Evolutionary conservation across 1,140 invertebrate species (phyloP).

Genomic region (Thaumatotibia leucotreta): DNA sequence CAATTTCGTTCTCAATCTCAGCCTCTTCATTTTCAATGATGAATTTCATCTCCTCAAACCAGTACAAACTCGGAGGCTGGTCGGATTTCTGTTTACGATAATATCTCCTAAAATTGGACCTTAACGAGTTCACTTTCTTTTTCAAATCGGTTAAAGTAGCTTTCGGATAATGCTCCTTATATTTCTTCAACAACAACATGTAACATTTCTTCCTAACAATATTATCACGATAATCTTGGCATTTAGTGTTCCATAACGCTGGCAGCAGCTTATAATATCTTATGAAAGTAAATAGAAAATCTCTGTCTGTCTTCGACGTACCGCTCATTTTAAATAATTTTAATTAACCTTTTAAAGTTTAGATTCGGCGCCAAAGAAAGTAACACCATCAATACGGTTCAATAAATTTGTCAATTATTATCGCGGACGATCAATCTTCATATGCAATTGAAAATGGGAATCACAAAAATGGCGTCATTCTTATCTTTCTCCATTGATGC

Average conservation of each 20-base stretch:
- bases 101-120: not conserved
- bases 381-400: not conserved
- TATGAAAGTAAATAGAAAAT: not conserved
- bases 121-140: not conserved
- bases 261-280: not conserved
- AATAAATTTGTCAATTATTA: not conserved
- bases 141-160: not conserved
- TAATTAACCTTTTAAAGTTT: not conserved
- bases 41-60: not conserved
- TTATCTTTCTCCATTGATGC: not conserved
- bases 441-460: not conserved
- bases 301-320: not conserved
- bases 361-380: not conserved
- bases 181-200: not conserved
- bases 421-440: not conserved
- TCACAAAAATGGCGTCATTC: not conserved
- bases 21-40: not conserved
- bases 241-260: not conserved
- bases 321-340: not conserved
- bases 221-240: not conserved
- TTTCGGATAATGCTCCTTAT: not conserved
- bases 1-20: not conserved
- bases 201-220: not conserved
- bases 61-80: not conserved
- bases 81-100: not conserved